A percentile compares a stretch with the other conserved stretches of the same genome.
phyloP scores from a whole-genome alignment of 2,888 invertebrate genomes.

The Eristalinus aeneus region DNA sequence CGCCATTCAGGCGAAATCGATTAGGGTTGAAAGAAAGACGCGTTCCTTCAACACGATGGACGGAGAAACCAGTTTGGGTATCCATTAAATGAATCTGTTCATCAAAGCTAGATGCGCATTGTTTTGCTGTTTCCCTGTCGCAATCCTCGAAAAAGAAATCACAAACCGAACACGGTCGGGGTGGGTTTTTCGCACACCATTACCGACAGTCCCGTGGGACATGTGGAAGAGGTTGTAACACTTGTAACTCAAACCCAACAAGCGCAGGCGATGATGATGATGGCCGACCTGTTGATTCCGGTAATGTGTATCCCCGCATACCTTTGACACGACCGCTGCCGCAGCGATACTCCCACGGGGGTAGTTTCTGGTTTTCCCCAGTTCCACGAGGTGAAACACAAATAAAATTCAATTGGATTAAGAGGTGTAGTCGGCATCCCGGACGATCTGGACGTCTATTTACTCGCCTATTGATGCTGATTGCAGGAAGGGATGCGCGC shows the following conservation, averaged over 20 bases:
- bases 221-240: conserved; percentile 51
- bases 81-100: conserved; percentile 65
- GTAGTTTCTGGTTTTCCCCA: conserved; percentile 54
- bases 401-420: conserved; percentile 71
- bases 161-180: neutral
- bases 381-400: conserved; percentile 59
- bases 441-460: conserved; percentile 36
- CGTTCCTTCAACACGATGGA: neutral
- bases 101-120: conserved; percentile 24
- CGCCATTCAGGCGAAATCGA: conserved; percentile 54
- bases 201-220: conserved; percentile 51
- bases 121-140: conserved; percentile 10
- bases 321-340: conserved; percentile 33
- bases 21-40: conserved; percentile 55
- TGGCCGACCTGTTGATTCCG: conserved; percentile 59
- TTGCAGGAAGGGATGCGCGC: conserved; percentile 44
- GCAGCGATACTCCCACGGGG: conserved; percentile 60
- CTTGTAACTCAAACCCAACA: conserved; percentile 66
- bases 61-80: conserved; percentile 3
- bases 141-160: conserved; percentile 23
- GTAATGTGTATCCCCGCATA: conserved; percentile 30
- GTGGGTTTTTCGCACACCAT: conserved; percentile 44
- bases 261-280: conserved; percentile 46
- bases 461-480: conserved; percentile 66
- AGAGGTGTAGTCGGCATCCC: conserved; percentile 26